Evolutionary conservation across 2,797 vertebrate genomes (phyloP), one percentile per base, ranked within the genome.

Genomic region (Acanthurus tractus): DNA sequence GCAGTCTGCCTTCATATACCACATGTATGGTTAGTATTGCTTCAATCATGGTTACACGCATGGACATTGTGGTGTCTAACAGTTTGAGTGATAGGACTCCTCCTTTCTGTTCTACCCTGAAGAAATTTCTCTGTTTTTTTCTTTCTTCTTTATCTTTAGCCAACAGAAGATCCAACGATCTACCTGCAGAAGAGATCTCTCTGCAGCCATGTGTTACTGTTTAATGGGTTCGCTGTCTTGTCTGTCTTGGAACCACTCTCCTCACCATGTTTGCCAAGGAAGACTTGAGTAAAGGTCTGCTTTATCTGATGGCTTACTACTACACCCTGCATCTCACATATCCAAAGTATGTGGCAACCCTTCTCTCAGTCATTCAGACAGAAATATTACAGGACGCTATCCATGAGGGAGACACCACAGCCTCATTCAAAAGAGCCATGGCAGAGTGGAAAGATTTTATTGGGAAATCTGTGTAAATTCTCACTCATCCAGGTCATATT

Each of bases 121-220:
- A 49, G n/a, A 20, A 50, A 50, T 17, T 22, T 50, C 2, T 50
- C 3, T 50, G n/a, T 50, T 50, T 50, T 50, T 69, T 34, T 2
- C 10, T 38, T 9, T 45, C 11, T 52, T 44, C 22, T 49, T 59
- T 25, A 42, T 44, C 22, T 49, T 59, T 25, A 69, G 56, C 56
- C 62, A 72, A 72, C 69, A 59, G 69, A 79, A 72, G 62, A 79
- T 20, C 63, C 56, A 20, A 17, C 46, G 13, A 48, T 48, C 61
- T 75, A 53, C 72, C 59, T 54, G 11, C 58, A 75, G 59, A 81
- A 50, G 46, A 64, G 78, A 65, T 1, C 53, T 12, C 40, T 75
- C 66, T 59, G 2, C 55, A 65, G 53, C 62, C 62, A 54, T 11
- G 45, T 75, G 4, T 65, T 75, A 48, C 5, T 78, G 6, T 67